phyloP scores from a whole-genome alignment of 2,113 vertebrate species.

The Hippocampus abdominalis region DNA sequence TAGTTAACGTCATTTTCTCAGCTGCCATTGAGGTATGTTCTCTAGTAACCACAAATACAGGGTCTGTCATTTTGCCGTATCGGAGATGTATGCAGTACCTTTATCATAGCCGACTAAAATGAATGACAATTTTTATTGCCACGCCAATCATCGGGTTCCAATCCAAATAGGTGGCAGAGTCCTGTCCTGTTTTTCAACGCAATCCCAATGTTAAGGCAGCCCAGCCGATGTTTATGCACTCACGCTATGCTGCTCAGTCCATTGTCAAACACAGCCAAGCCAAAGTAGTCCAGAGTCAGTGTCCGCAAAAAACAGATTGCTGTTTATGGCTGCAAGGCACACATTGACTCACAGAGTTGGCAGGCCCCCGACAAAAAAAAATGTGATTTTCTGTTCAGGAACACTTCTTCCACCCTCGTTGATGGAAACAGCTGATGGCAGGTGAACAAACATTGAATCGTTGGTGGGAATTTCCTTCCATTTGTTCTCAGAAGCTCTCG shows the following conservation, averaged over 20 bases:
- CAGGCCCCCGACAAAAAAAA: neutral
- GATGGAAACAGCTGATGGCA: neutral
- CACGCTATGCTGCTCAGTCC: slow-evolving; percentile 14
- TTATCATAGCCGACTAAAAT: neutral
- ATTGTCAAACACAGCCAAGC: slow-evolving; percentile 29
- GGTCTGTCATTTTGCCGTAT: neutral
- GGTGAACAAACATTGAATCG: slow-evolving; percentile 2
- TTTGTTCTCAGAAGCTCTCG: neutral
- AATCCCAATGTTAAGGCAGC: slow-evolving; percentile 22
- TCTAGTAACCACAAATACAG: neutral
- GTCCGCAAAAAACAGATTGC: slow-evolving; percentile 25
- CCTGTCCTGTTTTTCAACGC: slow-evolving; percentile 12
- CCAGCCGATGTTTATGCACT: slow-evolving; percentile 21
- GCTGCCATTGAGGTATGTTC: no score
- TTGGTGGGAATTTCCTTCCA: neutral
- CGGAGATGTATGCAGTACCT: neutral
- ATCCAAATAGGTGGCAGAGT: neutral
- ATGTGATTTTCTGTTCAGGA: neutral
- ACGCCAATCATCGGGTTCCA: slow-evolving; percentile 7
- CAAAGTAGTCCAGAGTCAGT: slow-evolving; percentile 32
- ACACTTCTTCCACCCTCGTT: neutral
- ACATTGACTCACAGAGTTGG: slow-evolving; percentile 14
- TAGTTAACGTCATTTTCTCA: no score
- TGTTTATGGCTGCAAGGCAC: slow-evolving; percentile 35
- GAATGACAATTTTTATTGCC: neutral